These are phyloP conservation scores for Sturnira hondurensis DNA, from an alignment of 2,113 vertebrate genomes.

Conservation along the genomic window DNA sequence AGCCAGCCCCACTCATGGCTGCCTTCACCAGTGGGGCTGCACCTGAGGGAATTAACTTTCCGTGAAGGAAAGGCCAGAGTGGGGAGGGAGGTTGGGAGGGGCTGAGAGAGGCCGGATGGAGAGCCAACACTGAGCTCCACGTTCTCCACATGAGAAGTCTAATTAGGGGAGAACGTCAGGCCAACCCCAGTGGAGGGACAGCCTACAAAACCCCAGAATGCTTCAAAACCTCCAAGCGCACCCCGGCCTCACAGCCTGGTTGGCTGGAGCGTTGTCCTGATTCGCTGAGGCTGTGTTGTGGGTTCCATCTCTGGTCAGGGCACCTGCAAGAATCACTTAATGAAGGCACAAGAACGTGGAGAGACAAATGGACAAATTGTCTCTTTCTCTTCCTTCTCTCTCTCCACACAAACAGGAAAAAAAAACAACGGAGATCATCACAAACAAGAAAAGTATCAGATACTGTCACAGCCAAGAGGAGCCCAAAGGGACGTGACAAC, in stretches of 20 bases:
- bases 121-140: no score
- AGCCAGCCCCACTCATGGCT: fast-evolving
- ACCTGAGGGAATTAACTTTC: neutral
- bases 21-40: neutral
- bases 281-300: neutral
- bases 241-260: neutral
- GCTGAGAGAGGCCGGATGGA: neutral
- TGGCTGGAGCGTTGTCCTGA: neutral
- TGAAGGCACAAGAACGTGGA: neutral
- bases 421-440: neutral
- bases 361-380: no score
- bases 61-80: neutral
- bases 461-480: neutral
- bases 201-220: neutral
- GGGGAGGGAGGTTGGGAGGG: neutral
- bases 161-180: neutral
- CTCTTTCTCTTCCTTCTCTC: neutral
- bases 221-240: no score
- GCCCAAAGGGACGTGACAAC: neutral
- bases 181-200: neutral
- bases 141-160: neutral
- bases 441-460: neutral
- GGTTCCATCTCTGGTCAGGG: neutral
- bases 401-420: neutral
- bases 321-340: neutral